These are phyloP conservation scores for Stegodyphus dumicola DNA, from an alignment of 1,140 invertebrate genomes.

Conservation along the genomic window DNA sequence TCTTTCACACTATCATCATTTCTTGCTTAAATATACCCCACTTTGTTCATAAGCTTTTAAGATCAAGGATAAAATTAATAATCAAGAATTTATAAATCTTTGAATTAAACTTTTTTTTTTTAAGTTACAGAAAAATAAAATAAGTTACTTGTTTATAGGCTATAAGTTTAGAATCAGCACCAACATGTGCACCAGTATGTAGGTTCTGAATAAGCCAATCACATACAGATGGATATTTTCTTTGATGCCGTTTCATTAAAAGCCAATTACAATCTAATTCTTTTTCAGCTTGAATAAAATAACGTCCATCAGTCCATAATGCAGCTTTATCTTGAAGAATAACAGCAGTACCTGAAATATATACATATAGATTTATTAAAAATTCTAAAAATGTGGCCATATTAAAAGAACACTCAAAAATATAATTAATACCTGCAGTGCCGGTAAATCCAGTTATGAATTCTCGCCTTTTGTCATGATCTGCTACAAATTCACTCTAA, in stretches of 20 bases:
- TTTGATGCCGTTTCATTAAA: slow-evolving; percentile 80
- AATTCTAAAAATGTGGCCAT: not conserved
- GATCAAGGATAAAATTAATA: no score
- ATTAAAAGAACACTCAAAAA: not conserved
- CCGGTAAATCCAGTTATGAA: slow-evolving; percentile 92
- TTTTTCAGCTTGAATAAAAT: slow-evolving; percentile 85
- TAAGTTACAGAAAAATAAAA: not conserved
- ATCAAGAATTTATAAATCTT: no score
- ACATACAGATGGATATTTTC: slow-evolving; percentile 76
- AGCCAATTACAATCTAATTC: slow-evolving; percentile 78
- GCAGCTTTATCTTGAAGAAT: slow-evolving; percentile 80
- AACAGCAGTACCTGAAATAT: slow-evolving; percentile 78
- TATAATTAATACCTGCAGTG: slow-evolving; percentile 71
- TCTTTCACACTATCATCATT: no score
- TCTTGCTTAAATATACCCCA: no score
- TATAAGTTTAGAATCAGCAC: slow-evolving; percentile 84
- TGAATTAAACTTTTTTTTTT: not conserved
- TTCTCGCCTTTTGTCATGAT: slow-evolving; percentile 81
- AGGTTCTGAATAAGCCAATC: slow-evolving; percentile 80
- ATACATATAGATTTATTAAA: not conserved
- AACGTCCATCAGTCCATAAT: slow-evolving; percentile 96
- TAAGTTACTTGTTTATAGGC: slow-evolving; percentile 69
- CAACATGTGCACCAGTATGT: slow-evolving; percentile 79
- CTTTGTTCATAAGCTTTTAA: no score
- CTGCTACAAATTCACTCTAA: slow-evolving; percentile 88